Base-by-base conservation (phyloP, 2,888 invertebrate species). In the Zygothrica quintamaculata region DNA sequence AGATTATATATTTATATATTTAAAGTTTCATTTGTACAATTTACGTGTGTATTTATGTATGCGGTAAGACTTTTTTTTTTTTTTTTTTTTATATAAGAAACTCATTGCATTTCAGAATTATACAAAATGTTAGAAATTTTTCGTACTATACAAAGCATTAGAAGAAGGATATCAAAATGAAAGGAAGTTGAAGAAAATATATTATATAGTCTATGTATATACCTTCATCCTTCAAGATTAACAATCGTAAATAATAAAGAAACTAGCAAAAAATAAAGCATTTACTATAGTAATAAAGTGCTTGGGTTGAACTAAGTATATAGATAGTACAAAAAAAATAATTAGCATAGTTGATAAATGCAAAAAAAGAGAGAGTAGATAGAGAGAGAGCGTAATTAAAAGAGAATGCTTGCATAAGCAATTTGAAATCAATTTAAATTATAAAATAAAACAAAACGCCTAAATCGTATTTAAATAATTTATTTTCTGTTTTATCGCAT, bases 31-130 rank as follows among this genome's bases (percentile, higher is more conserved):
- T n/a, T n/a, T 29, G 59, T 51, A 53, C 57, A 22, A 22, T 43
- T 40, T 53, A 74, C 47, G 40, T 72, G 58, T 71, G 29, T 3
- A 3, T 22, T 3, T 40, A 11, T 40, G 18, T 43, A 51, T 72
- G 43, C 53, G 53, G 59, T 72, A 77, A 79, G 76, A 72, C 73
- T 29, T 61, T 72, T 65, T 52, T n/a, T n/a, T n/a, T n/a, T n/a
- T n/a, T n/a, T n/a, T n/a, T n/a, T n/a, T n/a, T n/a, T n/a, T n/a
- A n/a, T 56, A 25, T 42, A 48, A 66, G 64, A 60, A 84, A 80
- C 69, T 74, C 60, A 66, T 84, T 74, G 68, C 81, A 68, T 50
- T 59, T 44, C 36, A 15, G 50, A 31, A 31, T 44, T 64, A 31
- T 48, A 34, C 74, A 68, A 43, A 31, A 34, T 56, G 51, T 65